Evolutionary conservation across 2,797 vertebrate genomes (phyloP).

Genomic region (Tauraco hartlaubi): DNA sequence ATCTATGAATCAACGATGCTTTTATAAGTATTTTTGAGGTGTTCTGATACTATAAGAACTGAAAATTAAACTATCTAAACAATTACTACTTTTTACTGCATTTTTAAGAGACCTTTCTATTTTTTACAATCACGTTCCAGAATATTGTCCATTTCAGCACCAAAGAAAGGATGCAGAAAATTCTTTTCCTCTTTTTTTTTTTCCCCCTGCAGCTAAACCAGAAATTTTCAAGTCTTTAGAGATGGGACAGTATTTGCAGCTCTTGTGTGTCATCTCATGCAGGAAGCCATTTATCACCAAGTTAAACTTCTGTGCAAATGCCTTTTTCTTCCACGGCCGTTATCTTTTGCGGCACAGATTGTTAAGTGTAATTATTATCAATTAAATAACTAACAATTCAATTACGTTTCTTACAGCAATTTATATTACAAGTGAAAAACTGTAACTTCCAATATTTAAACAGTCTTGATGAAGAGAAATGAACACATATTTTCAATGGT

Average conservation of each 20-base stretch:
- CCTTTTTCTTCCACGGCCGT: slow-evolving; percentile 19
- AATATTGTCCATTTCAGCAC: neutral
- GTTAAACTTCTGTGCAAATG: neutral
- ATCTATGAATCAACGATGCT: neutral
- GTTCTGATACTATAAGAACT: neutral
- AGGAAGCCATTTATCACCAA: slow-evolving; percentile 2
- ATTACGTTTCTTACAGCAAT: neutral
- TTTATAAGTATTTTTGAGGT: neutral
- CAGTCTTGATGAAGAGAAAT: neutral
- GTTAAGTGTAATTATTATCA: slow-evolving; percentile 24
- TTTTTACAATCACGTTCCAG: neutral
- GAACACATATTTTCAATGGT: neutral
- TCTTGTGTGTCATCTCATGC: neutral
- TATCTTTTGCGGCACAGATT: slow-evolving; percentile 22
- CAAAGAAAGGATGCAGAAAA: neutral
- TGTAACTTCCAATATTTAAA: slow-evolving; percentile 17
- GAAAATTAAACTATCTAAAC: neutral
- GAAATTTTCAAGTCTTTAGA: neutral
- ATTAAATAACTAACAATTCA: slow-evolving; percentile 38
- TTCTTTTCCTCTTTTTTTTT: fast-evolving
- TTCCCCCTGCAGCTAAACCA: neutral
- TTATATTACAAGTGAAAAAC: slow-evolving; percentile 1
- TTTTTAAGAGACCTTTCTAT: neutral
- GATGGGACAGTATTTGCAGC: neutral
- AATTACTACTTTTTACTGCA: neutral